Evolutionary conservation across 1,140 invertebrate species (phyloP).

Genomic region (Neodiprion fabricii): DNA sequence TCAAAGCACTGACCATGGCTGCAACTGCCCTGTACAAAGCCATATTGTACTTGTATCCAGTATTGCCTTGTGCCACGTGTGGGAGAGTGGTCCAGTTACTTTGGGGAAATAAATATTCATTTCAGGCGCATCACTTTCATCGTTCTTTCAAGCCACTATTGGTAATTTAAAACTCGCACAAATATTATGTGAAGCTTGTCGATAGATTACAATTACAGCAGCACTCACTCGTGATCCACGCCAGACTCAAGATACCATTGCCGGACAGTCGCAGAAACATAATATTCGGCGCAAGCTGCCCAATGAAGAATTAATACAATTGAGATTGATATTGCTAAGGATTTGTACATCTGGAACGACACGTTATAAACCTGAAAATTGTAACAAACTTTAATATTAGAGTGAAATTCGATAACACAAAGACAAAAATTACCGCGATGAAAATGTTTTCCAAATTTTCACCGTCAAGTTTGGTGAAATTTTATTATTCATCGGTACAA

Average conservation of each 20-base stretch:
- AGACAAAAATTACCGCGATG: no score
- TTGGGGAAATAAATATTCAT: background rate
- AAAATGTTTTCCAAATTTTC: background rate
- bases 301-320: constrained; percentile 44
- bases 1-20: constrained; percentile 42
- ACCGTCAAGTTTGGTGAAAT: background rate
- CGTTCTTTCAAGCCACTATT: background rate
- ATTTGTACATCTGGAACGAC: constrained; percentile 40
- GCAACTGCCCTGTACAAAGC: constrained; percentile 48
- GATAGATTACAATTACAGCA: constrained; percentile 12
- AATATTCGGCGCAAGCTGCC: constrained; percentile 51
- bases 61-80: constrained; percentile 35
- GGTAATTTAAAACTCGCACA: background rate
- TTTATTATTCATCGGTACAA: background rate
- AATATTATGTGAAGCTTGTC: constrained; percentile 7
- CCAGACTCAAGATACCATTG: constrained; percentile 19
- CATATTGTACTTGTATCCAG: constrained; percentile 38
- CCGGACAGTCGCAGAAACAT: constrained; percentile 37
- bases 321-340: constrained; percentile 37
- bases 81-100: constrained; percentile 49
- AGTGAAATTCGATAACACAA: background rate
- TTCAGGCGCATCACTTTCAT: background rate
- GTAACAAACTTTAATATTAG: constrained; percentile 6
- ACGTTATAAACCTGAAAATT: constrained; percentile 41
- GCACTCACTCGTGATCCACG: constrained; percentile 15